phyloP scores from a whole-genome alignment of 2,888 invertebrate genomes.

The Agonopterix alstromeriana region DNA sequence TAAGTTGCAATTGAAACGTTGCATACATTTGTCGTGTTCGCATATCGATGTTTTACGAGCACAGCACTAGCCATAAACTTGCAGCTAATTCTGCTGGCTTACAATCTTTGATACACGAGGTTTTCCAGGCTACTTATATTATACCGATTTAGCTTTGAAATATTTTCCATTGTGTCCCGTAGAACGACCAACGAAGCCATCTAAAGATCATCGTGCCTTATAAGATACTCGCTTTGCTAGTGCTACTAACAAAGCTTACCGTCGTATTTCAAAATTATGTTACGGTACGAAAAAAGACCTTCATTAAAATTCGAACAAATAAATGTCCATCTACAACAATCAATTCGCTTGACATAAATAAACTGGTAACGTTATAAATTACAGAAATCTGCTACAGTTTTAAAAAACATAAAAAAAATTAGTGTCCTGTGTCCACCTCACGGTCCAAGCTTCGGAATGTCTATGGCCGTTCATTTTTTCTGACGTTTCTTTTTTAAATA shows the following conservation, averaged over 20 bases:
- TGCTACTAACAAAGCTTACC: background rate
- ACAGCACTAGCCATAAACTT: slow-evolving; percentile 15
- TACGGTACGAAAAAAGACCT: background rate
- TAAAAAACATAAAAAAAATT: slow-evolving; percentile 6
- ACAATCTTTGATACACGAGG: slow-evolving; percentile 8
- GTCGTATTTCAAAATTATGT: background rate
- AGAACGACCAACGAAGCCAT: background rate
- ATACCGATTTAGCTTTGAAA: slow-evolving; percentile 6
- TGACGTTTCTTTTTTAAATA: slow-evolving; percentile 60
- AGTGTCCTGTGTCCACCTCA: slow-evolving; percentile 14
- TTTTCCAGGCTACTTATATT: slow-evolving; percentile 1
- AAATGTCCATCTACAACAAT: slow-evolving; percentile 16
- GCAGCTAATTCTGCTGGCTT: slow-evolving; percentile 16
- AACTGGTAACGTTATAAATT: slow-evolving; percentile 21
- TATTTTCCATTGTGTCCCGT: slow-evolving; percentile 1
- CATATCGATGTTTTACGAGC: slow-evolving; percentile 13
- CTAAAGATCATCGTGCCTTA: slow-evolving; percentile 1
- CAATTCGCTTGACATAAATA: slow-evolving; percentile 16
- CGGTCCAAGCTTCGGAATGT: slow-evolving; percentile 46
- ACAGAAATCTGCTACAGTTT: slow-evolving; percentile 24
- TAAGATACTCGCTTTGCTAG: background rate
- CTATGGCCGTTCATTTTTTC: slow-evolving; percentile 52
- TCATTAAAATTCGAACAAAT: slow-evolving; percentile 1
- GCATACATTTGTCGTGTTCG: slow-evolving; percentile 8
- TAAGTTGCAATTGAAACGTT: slow-evolving; percentile 6